Evolutionary conservation across 2,113 vertebrate species (phyloP).

Genomic region (Erinaceus europaeus): DNA sequence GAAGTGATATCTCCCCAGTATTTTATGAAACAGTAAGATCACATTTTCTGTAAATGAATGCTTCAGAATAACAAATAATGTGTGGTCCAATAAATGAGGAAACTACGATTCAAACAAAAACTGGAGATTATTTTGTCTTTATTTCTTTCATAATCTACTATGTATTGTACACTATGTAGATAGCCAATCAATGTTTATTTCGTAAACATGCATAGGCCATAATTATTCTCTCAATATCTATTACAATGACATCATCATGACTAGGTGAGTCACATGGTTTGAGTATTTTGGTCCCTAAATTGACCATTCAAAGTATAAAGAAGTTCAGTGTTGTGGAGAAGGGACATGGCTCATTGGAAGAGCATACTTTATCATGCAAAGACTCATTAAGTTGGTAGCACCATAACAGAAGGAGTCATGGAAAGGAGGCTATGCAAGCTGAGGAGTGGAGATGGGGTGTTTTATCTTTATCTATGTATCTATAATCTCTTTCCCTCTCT

Average conservation of each 20-base stretch:
- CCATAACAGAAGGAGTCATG: no score
- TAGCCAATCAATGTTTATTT: neutral
- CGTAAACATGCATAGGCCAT: neutral
- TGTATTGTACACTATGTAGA: neutral
- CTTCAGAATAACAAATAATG: neutral
- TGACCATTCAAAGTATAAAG: neutral
- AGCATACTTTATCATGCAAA: no score
- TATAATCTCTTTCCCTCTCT: no score
- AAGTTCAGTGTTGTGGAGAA: neutral
- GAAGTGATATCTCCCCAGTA: neutral
- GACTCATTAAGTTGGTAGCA: no score
- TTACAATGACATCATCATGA: neutral
- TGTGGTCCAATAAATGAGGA: neutral
- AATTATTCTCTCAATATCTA: neutral
- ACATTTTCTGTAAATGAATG: neutral
- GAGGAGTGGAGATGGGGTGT: no score
- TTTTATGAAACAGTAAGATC: neutral
- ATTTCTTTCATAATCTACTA: conserved; percentile 10
- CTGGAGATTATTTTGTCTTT: neutral
- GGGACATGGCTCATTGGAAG: no score
- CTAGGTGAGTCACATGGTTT: neutral
- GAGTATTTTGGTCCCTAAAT: neutral
- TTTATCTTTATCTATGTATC: no score
- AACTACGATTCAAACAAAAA: neutral
- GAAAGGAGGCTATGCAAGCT: no score